These are phyloP conservation scores for Euzetes globulus DNA, from an alignment of 2,888 invertebrate genomes.

Conservation along the genomic window DNA sequence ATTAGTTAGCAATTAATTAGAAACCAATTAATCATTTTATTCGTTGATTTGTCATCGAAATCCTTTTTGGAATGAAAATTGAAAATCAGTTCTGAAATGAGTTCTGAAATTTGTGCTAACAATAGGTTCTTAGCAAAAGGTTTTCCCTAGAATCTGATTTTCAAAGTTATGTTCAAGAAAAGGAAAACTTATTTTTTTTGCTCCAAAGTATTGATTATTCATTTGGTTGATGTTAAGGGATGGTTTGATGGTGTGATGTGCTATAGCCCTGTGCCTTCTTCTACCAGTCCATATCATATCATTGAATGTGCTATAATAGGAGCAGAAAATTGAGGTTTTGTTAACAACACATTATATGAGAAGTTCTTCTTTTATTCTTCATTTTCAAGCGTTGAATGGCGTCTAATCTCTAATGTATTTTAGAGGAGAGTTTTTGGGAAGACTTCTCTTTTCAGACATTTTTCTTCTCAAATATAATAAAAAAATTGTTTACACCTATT, in stretches of 20 bases:
- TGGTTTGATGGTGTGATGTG: background rate
- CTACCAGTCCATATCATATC: background rate
- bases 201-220: background rate
- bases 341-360: background rate
- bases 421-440: background rate
- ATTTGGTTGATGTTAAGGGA: background rate
- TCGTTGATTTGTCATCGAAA: too few species aligned
- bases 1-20: background rate
- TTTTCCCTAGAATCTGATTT: background rate
- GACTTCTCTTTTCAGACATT: too few species aligned
- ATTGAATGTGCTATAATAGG: background rate
- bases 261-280: background rate
- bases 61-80: too few species aligned
- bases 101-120: too few species aligned
- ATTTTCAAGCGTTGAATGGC: background rate
- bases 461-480: background rate
- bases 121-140: background rate
- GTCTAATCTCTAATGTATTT: background rate
- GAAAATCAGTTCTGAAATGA: too few species aligned
- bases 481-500: background rate
- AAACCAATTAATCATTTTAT: too few species aligned
- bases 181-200: background rate
- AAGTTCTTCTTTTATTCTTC: background rate
- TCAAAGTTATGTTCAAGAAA: background rate
- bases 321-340: background rate